Conservation (phyloP, 2,113 vertebrate genomes). For the Rattus rattus region DNA sequence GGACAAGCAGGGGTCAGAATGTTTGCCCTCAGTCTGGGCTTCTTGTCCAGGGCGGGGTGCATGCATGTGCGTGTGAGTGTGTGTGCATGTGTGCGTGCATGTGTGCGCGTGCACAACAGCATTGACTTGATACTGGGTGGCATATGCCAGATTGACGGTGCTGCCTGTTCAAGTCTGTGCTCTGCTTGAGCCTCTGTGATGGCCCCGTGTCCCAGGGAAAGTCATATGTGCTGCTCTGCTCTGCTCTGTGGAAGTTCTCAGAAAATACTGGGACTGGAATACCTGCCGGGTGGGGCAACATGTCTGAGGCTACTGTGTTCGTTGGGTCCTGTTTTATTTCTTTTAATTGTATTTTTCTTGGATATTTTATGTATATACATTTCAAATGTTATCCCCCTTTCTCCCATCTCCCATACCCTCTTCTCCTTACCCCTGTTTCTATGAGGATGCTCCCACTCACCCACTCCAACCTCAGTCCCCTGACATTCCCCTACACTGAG, state of each 20-base stretch:
- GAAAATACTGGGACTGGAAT: not conserved
- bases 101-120: not conserved
- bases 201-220: conserved; percentile 14
- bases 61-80: too few relatives aligned
- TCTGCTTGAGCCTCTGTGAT: not conserved
- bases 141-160: too few relatives aligned
- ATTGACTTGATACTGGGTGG: not conserved
- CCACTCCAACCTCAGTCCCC: too few relatives aligned
- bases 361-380: too few relatives aligned
- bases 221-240: too few relatives aligned
- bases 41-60: not conserved
- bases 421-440: too few relatives aligned
- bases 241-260: not conserved
- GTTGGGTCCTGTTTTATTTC: not conserved
- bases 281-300: not conserved
- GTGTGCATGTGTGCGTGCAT: too few relatives aligned
- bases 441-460: too few relatives aligned
- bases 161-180: not conserved
- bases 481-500: too few relatives aligned
- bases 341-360: too few relatives aligned
- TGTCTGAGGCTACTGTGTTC: not conserved
- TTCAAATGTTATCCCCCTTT: too few relatives aligned
- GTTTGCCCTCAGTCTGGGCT: not conserved
- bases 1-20: not conserved
- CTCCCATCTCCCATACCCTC: too few relatives aligned